phyloP scores from a whole-genome alignment of 2,113 vertebrate species.

The Campylomormyrus numenius region DNA sequence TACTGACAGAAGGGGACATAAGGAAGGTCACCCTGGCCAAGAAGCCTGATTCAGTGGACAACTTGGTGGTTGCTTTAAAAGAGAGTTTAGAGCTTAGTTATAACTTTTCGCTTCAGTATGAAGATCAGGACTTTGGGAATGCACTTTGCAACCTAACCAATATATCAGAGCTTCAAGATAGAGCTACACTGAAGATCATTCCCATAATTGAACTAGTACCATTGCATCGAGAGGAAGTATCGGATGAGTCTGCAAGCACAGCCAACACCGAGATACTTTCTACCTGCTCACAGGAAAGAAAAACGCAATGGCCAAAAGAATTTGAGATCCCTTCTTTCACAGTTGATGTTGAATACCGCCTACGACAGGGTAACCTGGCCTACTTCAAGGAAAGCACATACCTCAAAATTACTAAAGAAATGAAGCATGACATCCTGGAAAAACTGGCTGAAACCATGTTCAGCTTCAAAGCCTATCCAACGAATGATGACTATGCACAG shows the following conservation, averaged over 20 bases:
- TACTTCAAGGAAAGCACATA: neutral
- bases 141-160: neutral
- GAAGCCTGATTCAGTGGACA: neutral
- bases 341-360: neutral
- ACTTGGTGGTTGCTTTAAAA: neutral
- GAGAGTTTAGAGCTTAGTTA: neutral
- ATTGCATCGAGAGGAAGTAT: neutral
- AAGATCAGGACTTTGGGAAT: neutral
- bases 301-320: neutral
- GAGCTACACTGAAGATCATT: neutral
- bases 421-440: neutral
- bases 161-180: neutral
- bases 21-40: conserved; percentile 19
- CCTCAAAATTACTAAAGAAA: neutral
- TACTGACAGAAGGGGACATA: conserved; percentile 28
- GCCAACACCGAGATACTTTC: neutral
- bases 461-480: neutral
- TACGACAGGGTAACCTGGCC: neutral
- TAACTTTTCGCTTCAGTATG: neutral
- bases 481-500: neutral
- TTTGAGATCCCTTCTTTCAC: neutral
- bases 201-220: neutral
- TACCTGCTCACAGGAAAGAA: neutral
- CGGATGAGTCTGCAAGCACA: neutral
- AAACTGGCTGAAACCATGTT: neutral